These are phyloP conservation scores for Pelodytes ibericus DNA, from an alignment of 2,797 vertebrate species.

Conservation along the genomic window DNA sequence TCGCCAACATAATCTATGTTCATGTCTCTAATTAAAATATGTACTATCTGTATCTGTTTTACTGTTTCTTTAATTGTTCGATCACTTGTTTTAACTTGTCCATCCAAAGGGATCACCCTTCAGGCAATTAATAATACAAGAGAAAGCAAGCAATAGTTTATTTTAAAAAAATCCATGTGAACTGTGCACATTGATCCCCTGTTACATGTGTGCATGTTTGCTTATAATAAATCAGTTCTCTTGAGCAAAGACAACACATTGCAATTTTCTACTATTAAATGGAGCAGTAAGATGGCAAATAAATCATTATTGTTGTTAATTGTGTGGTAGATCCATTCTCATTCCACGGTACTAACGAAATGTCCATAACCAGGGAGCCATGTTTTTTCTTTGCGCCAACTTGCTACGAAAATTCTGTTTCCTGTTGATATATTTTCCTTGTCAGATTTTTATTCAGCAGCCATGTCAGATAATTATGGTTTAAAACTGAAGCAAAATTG, in stretches of 20 bases:
- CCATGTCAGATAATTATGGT: conserved; percentile 26
- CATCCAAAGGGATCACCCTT: too few relatives aligned
- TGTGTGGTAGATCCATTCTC: conserved; percentile 36
- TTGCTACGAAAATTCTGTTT: conserved; percentile 33
- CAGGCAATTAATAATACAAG: too few relatives aligned
- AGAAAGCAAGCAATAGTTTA: too few relatives aligned
- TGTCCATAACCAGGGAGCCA: conserved; percentile 44
- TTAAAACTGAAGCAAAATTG: conserved; percentile 10
- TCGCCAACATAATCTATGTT: too few relatives aligned
- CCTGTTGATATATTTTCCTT: conserved; percentile 40
- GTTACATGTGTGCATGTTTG: conserved; percentile 22
- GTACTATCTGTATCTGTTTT: too few relatives aligned
- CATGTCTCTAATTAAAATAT: too few relatives aligned
- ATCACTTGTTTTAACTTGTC: too few relatives aligned
- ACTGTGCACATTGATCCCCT: conserved; percentile 37
- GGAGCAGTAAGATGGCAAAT: conserved; percentile 43
- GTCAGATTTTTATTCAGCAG: conserved; percentile 22
- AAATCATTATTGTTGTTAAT: conserved; percentile 55
- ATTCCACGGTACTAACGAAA: conserved; percentile 43
- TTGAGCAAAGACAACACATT: conserved; percentile 52
- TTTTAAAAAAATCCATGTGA: conserved; percentile 10
- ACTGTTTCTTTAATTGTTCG: too few relatives aligned
- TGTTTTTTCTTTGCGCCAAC: too few relatives aligned
- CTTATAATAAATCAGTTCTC: conserved; percentile 51
- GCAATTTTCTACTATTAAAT: conserved; percentile 52